A percentile compares a stretch with the other conserved stretches of the same genome.
Evolutionary conservation across 2,797 vertebrate genomes (phyloP).

Genomic region (Selene dorsalis): DNA sequence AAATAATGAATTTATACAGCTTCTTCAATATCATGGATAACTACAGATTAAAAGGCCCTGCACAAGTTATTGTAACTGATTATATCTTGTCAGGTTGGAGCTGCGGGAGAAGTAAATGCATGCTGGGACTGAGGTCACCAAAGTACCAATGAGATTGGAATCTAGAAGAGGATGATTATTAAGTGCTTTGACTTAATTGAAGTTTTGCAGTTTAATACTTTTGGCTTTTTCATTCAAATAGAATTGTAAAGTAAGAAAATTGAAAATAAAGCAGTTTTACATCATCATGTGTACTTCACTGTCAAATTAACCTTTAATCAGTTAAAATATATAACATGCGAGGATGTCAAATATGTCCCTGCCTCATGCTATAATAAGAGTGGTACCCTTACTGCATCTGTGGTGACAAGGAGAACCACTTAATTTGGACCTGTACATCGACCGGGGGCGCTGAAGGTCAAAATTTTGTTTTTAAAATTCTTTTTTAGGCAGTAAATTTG

Average conservation of each 20-base stretch:
- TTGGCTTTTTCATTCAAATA: not conserved
- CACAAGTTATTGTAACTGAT: not conserved
- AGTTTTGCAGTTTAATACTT: not conserved
- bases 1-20: no score
- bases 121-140: no score
- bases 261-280: not conserved
- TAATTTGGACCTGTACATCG: not conserved
- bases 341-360: no score
- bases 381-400: conserved; percentile 9
- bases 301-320: not conserved
- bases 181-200: not conserved
- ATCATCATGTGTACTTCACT: not conserved
- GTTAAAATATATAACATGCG: no score
- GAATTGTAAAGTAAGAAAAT: no score
- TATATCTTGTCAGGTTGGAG: not conserved
- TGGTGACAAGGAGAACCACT: not conserved
- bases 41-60: not conserved
- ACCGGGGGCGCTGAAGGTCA: no score
- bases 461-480: no score
- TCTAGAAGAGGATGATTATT: not conserved
- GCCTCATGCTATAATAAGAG: not conserved
- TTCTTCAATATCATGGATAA: not conserved
- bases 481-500: not conserved
- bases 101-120: no score
- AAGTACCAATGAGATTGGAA: no score